Percentiles rank a stretch among this genome's conserved stretches.
These are phyloP conservation scores for Octomys mimax DNA, from an alignment of 2,797 vertebrate genomes.

Conservation along the genomic window DNA sequence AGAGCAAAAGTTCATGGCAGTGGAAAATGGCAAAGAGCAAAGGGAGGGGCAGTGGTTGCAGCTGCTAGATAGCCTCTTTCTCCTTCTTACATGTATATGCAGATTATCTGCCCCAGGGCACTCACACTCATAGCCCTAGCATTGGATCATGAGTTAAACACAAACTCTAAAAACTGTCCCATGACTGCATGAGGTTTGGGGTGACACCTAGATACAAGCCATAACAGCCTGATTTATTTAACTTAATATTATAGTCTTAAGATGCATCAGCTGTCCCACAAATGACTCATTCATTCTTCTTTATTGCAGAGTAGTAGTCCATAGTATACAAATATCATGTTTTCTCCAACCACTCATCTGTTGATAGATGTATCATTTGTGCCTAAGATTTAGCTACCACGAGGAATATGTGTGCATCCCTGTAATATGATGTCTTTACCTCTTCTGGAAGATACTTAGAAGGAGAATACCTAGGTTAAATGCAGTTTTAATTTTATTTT, in stretches of 20 bases:
- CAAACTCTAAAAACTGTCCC: too few relatives aligned
- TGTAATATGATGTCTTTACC: background rate
- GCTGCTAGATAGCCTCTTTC: too few relatives aligned
- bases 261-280: background rate
- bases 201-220: too few relatives aligned
- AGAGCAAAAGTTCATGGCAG: too few relatives aligned
- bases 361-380: background rate
- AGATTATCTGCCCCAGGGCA: too few relatives aligned
- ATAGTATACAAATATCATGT: background rate
- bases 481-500: background rate
- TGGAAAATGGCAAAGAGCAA: too few relatives aligned
- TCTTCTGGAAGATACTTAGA: background rate
- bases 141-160: too few relatives aligned
- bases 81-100: too few relatives aligned
- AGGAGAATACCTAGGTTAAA: background rate
- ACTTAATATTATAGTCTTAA: background rate
- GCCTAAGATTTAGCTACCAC: too few relatives aligned
- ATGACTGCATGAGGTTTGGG: too few relatives aligned
- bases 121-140: too few relatives aligned
- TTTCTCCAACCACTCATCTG: background rate
- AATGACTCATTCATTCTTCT: background rate
- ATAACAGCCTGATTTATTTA: background rate
- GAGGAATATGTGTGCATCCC: background rate
- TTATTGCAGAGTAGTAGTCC: background rate
- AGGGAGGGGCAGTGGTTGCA: too few relatives aligned